These are phyloP conservation scores for Aricia agestis DNA, from an alignment of 1,140 invertebrate genomes.

Conservation along the genomic window DNA sequence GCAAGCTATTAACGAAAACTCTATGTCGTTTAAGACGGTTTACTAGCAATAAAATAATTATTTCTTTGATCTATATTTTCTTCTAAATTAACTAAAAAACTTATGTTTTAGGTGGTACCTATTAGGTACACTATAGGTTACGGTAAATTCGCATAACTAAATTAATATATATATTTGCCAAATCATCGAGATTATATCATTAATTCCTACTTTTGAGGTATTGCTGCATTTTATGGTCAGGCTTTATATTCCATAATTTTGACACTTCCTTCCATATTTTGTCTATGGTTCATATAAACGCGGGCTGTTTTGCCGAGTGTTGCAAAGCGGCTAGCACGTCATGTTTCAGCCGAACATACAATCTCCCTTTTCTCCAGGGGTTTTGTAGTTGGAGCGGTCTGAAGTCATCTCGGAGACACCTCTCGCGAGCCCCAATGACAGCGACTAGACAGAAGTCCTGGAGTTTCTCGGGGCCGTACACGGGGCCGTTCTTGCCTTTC, in stretches of 20 bases:
- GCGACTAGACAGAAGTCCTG: conserved; percentile 95
- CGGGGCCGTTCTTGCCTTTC: conserved; percentile 90
- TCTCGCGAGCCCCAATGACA: conserved; percentile 93
- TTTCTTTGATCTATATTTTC: too few species aligned
- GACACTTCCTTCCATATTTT: not conserved
- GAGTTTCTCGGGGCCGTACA: conserved; percentile 87
- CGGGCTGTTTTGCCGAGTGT: conserved; percentile 86
- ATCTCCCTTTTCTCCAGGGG: conserved; percentile 94
- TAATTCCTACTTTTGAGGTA: too few species aligned
- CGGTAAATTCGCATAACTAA: too few species aligned
- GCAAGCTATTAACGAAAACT: too few species aligned
- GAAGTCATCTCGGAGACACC: conserved; percentile 95
- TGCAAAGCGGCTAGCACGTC: conserved; percentile 91
- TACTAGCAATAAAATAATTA: too few species aligned
- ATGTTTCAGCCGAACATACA: conserved; percentile 93
- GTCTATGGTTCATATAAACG: conserved; percentile 68
- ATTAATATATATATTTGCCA: too few species aligned
- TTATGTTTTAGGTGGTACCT: too few species aligned
- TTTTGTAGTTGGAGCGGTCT: conserved; percentile 94
- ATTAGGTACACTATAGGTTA: too few species aligned
- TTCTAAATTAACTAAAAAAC: too few species aligned
- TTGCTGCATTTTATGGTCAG: not conserved
- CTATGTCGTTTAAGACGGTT: too few species aligned
- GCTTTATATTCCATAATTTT: not conserved
- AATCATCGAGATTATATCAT: too few species aligned